phyloP scores from a whole-genome alignment of 2,888 invertebrate genomes.

The Lasioglossum villosulum region DNA sequence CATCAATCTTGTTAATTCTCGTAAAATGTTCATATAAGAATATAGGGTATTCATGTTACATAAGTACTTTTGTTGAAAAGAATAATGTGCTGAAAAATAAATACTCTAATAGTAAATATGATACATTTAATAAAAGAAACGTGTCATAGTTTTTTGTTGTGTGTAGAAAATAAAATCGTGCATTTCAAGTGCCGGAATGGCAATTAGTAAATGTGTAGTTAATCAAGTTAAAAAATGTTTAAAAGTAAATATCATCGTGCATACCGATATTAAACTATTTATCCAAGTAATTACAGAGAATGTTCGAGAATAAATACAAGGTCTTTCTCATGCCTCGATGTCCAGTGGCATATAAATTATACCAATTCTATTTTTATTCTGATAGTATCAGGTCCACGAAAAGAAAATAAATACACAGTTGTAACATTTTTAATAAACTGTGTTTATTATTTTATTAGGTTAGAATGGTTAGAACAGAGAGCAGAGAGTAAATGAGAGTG shows the following conservation, averaged over 20 bases:
- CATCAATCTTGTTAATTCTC: conserved; percentile 57
- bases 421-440: background rate
- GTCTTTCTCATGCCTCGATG: background rate
- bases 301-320: background rate
- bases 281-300: background rate
- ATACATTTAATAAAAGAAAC: too few relatives aligned
- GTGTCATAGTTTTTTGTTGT: background rate
- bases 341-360: background rate
- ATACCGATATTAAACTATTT: background rate
- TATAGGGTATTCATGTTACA: conserved; percentile 36
- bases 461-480: background rate
- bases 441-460: background rate
- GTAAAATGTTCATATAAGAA: conserved; percentile 51
- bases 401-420: background rate
- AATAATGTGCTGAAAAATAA: conserved; percentile 20
- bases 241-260: background rate
- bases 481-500: too few relatives aligned
- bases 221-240: background rate
- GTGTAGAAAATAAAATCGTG: background rate
- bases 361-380: background rate
- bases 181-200: background rate
- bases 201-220: background rate
- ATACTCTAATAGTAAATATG: background rate
- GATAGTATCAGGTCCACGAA: background rate
- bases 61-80: background rate